Percentiles rank a stretch among this genome's conserved stretches.
phyloP scores from a whole-genome alignment of 2,888 invertebrate species.

The Acanthosepion lycidas region DNA sequence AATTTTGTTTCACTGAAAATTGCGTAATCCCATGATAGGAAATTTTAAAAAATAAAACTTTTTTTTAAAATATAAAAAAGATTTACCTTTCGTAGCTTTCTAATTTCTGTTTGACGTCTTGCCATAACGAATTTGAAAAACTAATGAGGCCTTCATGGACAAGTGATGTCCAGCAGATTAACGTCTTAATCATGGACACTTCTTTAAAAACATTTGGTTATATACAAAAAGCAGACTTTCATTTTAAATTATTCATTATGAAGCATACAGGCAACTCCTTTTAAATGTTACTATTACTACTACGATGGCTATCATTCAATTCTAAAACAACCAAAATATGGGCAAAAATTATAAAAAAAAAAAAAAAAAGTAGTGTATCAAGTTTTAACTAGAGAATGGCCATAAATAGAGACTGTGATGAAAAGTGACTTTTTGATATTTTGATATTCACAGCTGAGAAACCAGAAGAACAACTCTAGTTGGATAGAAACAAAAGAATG shows the following conservation, averaged over 20 bases:
- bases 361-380: background rate
- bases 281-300: background rate
- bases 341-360: background rate
- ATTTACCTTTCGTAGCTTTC: slow-evolving; percentile 8
- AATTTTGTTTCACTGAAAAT: no score
- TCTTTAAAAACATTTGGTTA: background rate
- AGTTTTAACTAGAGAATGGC: background rate
- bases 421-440: background rate
- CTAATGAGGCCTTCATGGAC: background rate
- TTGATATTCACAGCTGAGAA: background rate
- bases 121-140: background rate
- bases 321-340: background rate
- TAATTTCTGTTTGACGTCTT: background rate
- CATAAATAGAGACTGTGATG: background rate
- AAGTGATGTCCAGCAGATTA: background rate
- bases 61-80: background rate
- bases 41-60: no score
- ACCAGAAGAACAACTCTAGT: background rate
- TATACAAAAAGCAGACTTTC: background rate
- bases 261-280: background rate
- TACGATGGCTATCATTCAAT: background rate
- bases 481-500: background rate
- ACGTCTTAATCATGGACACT: background rate
- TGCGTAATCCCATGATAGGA: no score
- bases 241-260: background rate